Conservation (phyloP, 2,797 vertebrate species). For the Ptychadena robeensis region DNA sequence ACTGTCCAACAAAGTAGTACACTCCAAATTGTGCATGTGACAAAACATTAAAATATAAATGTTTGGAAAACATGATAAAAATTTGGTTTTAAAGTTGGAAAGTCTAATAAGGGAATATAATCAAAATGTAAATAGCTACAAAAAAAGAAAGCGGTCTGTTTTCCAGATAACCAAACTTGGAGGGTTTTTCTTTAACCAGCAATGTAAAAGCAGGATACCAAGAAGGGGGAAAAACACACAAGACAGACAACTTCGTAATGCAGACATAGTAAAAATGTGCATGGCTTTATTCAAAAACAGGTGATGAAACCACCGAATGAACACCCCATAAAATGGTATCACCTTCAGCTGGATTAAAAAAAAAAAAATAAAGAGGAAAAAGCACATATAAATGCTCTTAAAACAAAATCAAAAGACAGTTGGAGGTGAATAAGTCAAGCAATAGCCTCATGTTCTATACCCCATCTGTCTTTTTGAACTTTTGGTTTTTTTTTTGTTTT, state of each 20-base stretch:
- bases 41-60: not conserved
- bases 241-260: conserved; percentile 37
- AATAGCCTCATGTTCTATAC: conserved; percentile 79
- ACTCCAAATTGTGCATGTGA: no score
- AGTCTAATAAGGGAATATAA: not conserved
- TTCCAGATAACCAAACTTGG: conserved; percentile 9
- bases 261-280: conserved; percentile 59
- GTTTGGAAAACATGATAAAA: not conserved
- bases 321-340: conserved; percentile 61
- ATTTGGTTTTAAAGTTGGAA: not conserved
- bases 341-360: conserved; percentile 65
- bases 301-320: conserved; percentile 46
- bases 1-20: no score
- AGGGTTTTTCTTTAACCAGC: not conserved
- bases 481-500: conserved; percentile 63
- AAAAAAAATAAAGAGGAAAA: conserved; percentile 17
- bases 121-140: conserved; percentile 1
- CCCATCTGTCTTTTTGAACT: conserved; percentile 70
- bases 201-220: conserved; percentile 4
- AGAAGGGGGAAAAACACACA: not conserved
- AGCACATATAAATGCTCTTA: conserved; percentile 64
- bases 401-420: conserved; percentile 77
- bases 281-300: conserved; percentile 59
- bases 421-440: conserved; percentile 81
- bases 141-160: not conserved